Evolutionary conservation across 2,113 vertebrate genomes (phyloP).

Genomic region (Fregata magnificens): DNA sequence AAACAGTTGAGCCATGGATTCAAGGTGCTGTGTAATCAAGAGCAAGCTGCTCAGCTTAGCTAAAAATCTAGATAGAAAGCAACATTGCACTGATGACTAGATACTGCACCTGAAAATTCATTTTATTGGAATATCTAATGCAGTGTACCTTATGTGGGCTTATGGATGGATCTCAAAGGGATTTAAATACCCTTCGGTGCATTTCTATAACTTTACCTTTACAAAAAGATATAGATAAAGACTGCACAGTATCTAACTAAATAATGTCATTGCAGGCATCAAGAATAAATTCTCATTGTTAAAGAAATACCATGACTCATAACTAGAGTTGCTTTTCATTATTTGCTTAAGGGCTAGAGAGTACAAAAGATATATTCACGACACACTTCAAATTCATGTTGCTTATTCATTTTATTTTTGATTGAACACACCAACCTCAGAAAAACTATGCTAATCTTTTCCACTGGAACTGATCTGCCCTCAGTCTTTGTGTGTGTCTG

Average conservation of each 20-base stretch:
- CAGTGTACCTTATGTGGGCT: background rate
- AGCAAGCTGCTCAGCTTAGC: background rate
- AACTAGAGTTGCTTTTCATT: constrained; percentile 37
- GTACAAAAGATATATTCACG: background rate
- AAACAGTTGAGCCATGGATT: background rate
- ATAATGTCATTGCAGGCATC: background rate
- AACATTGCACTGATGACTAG: background rate
- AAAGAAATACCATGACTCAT: constrained; percentile 50
- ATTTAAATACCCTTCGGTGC: background rate
- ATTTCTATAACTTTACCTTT: background rate
- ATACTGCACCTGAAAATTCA: background rate
- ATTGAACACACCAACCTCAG: background rate
- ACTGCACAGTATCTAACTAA: background rate
- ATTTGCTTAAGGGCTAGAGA: constrained; percentile 31
- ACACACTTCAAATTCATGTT: constrained; percentile 1
- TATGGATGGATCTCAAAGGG: background rate
- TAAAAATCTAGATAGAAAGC: background rate
- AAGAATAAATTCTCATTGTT: background rate
- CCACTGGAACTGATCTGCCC: background rate
- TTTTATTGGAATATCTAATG: background rate
- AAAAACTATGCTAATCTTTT: constrained; percentile 9
- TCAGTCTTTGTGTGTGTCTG: background rate
- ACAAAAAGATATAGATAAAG: background rate
- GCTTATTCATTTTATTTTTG: constrained; percentile 30
- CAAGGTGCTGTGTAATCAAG: background rate